Evolutionary conservation across 1,140 invertebrate species (phyloP).

Genomic region (Tachypleus tridentatus): DNA sequence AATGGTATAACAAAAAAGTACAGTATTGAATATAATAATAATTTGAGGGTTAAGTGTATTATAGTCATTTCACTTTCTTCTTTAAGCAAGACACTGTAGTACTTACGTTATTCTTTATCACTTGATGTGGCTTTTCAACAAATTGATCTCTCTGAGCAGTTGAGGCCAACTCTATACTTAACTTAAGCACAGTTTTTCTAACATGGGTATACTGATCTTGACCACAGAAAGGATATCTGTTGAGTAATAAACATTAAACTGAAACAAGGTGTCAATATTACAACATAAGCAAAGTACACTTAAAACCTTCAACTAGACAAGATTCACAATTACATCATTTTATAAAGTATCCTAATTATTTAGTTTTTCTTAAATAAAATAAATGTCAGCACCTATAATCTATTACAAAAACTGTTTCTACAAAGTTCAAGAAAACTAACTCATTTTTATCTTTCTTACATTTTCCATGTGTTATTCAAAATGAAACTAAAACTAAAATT

Average conservation of each 20-base stretch:
- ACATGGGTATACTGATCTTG: slow-evolving; percentile 52
- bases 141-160: slow-evolving; percentile 75
- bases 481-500: too few species aligned
- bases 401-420: not conserved
- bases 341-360: too few species aligned
- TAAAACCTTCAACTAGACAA: too few species aligned
- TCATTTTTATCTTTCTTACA: too few species aligned
- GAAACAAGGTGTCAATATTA: not conserved
- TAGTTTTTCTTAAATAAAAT: not conserved
- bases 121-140: slow-evolving; percentile 60
- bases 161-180: slow-evolving; percentile 72
- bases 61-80: too few species aligned
- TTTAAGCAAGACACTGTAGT: not conserved
- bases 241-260: not conserved
- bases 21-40: too few species aligned
- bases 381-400: not conserved
- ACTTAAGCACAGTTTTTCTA: slow-evolving; percentile 55
- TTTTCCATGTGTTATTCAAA: too few species aligned
- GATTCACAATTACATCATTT: too few species aligned
- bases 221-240: slow-evolving; percentile 48
- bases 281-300: not conserved
- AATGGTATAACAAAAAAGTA: too few species aligned
- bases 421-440: not conserved
- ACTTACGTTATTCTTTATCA: slow-evolving; percentile 33
- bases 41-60: too few species aligned